These are phyloP conservation scores for Leptogaster cylindrica DNA, from an alignment of 2,888 invertebrate species.

Conservation along the genomic window DNA sequence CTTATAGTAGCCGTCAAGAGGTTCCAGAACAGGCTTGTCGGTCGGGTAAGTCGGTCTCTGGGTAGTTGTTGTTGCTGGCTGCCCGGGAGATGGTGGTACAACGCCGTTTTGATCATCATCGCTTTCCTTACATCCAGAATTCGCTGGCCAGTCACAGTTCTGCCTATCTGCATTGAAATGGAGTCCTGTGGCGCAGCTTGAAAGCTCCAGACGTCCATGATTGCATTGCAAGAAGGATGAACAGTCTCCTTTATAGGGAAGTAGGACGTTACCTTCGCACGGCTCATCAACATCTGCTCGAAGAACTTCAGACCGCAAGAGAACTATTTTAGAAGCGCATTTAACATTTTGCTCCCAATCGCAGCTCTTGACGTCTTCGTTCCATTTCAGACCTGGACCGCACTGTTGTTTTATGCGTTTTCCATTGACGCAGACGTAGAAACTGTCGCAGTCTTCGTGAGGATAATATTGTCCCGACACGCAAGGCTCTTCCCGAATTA, in stretches of 20 bases:
- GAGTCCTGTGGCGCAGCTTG: constrained; percentile 73
- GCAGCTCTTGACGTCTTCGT: constrained; percentile 70
- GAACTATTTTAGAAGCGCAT: constrained; percentile 62
- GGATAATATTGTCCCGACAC: constrained; percentile 77
- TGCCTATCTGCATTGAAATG: constrained; percentile 75
- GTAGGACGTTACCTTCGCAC: constrained; percentile 71
- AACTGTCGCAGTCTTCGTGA: constrained; percentile 75
- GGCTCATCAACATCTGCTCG: constrained; percentile 61
- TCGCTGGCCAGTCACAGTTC: constrained; percentile 76
- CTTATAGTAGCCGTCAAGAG: constrained; percentile 73
- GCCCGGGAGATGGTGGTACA: constrained; percentile 37
- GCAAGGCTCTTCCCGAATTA: constrained; percentile 63
- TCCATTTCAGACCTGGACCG: constrained; percentile 79
- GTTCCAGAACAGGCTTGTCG: constrained; percentile 59
- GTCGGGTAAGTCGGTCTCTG: constrained; percentile 56
- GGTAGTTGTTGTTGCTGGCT: constrained; percentile 53
- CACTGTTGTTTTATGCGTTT: constrained; percentile 74
- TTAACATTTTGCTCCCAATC: constrained; percentile 75
- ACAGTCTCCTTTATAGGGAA: constrained; percentile 73
- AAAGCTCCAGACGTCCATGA: constrained; percentile 77
- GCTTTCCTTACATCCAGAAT: constrained; percentile 66
- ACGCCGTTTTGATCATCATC: constrained; percentile 19
- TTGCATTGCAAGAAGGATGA: constrained; percentile 77
- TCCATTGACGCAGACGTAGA: constrained; percentile 80
- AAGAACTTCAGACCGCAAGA: constrained; percentile 54